Conservation (phyloP, 2,888 invertebrate genomes). For the Allygus modestus region DNA sequence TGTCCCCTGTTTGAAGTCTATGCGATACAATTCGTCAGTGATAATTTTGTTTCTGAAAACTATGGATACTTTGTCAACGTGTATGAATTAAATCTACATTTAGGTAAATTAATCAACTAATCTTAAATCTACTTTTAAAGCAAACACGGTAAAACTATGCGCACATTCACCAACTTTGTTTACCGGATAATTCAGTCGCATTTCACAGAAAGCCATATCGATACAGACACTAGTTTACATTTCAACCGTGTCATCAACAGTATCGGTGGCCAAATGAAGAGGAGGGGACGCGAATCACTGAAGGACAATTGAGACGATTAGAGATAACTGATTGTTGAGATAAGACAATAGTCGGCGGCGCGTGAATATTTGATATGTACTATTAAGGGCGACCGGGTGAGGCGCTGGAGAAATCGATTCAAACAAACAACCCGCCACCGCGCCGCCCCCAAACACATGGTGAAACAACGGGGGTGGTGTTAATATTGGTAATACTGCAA, state of each 20-base stretch:
- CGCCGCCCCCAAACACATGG: neutral
- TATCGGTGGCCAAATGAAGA: neutral
- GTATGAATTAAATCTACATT: too few relatives aligned
- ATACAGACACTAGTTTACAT: too few relatives aligned
- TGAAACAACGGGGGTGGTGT: neutral
- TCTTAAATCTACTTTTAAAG: too few relatives aligned
- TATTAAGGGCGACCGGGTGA: neutral
- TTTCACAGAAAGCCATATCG: too few relatives aligned
- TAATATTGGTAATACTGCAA: neutral
- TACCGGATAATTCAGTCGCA: too few relatives aligned
- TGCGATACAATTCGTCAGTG: too few relatives aligned
- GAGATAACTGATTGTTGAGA: slow-evolving; percentile 10
- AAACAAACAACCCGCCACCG: neutral
- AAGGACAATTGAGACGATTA: slow-evolving; percentile 26
- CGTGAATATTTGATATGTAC: slow-evolving; percentile 54
- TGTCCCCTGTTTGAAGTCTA: too few relatives aligned
- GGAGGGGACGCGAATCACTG: neutral
- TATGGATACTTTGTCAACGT: too few relatives aligned
- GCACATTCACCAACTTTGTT: too few relatives aligned
- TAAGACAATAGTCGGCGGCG: slow-evolving; percentile 37
- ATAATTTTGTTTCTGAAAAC: too few relatives aligned
- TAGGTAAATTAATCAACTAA: too few relatives aligned
- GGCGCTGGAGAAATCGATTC: slow-evolving; percentile 8
- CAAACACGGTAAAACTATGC: too few relatives aligned
- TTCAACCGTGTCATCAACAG: neutral